A percentile compares a stretch with the other conserved stretches of the same genome.
phyloP scores from a whole-genome alignment of 2,797 vertebrate species.

The Molossus molossus region DNA sequence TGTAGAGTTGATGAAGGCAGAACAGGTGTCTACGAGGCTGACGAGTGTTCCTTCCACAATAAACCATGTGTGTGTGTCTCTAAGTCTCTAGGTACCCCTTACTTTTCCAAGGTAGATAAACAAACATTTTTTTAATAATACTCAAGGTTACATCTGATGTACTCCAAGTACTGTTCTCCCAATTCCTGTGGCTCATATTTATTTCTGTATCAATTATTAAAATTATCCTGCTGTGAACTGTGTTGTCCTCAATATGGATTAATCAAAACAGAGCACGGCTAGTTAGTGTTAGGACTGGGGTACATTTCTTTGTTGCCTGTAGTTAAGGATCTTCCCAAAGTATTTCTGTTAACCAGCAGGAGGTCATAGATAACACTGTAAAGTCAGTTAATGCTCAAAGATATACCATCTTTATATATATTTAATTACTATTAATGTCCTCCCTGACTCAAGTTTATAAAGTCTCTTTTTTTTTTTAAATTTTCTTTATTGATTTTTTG shows the following conservation, averaged over 20 bases:
- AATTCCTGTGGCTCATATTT: background rate
- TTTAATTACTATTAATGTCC: no score
- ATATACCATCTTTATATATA: background rate
- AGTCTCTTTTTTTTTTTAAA: no score
- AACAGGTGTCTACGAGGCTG: background rate
- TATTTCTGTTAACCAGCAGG: slow-evolving; percentile 6
- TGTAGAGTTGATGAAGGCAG: background rate
- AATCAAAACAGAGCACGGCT: slow-evolving; percentile 45
- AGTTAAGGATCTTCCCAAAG: background rate
- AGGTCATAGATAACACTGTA: background rate
- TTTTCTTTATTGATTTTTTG: no score
- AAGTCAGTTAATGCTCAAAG: background rate
- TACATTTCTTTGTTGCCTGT: background rate
- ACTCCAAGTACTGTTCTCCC: background rate
- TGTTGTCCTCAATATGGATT: background rate
- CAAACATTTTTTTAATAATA: background rate
- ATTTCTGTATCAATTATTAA: background rate
- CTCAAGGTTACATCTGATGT: background rate
- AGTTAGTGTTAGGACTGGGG: background rate
- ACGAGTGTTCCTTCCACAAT: background rate
- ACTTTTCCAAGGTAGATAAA: background rate
- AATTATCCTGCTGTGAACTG: background rate
- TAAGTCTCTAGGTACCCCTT: background rate
- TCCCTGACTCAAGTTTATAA: no score
- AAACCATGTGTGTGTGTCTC: background rate